Percentiles rank a stretch among this genome's conserved stretches.
phyloP scores from a whole-genome alignment of 2,113 vertebrate species.

The Plotosus lineatus region DNA sequence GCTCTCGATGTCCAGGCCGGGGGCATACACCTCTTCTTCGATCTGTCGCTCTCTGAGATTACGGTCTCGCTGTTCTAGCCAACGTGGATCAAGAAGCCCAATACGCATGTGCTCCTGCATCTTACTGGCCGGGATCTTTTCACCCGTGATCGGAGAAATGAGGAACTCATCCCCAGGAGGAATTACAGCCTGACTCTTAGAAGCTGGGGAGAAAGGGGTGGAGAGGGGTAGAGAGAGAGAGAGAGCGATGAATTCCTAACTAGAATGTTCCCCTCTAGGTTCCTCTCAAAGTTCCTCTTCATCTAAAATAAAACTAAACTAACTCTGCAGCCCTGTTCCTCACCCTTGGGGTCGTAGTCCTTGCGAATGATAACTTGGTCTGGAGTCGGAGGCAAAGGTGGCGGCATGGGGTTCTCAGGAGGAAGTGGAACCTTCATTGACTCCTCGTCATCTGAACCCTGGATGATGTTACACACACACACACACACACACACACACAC shows the following conservation, averaged over 20 bases:
- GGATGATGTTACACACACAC: neutral
- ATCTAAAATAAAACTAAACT: too few relatives aligned
- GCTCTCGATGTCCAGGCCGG: conserved; percentile 97
- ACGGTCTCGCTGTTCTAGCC: conserved; percentile 95
- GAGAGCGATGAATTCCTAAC: neutral
- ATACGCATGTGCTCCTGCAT: conserved; percentile 99
- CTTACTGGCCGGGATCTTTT: conserved; percentile 97
- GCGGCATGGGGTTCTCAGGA: conserved; percentile 93
- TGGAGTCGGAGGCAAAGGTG: conserved; percentile 93
- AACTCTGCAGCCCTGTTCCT: too few relatives aligned
- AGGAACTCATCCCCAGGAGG: conserved; percentile 87
- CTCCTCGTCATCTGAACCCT: conserved; percentile 98
- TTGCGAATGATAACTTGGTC: conserved; percentile 98
- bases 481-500: neutral
- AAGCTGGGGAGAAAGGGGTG: conserved; percentile 73
- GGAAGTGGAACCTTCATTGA: conserved; percentile 88
- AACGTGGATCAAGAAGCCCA: conserved; percentile 94
- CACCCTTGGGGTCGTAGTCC: conserved; percentile 98
- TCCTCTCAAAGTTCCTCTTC: too few relatives aligned
- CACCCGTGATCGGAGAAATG: conserved; percentile 96
- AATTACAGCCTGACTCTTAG: conserved; percentile 79
- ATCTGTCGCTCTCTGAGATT: conserved; percentile 94
- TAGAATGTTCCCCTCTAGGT: neutral
- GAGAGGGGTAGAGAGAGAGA: neutral
- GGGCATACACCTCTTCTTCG: conserved; percentile 95